phyloP scores from a whole-genome alignment of 2,888 invertebrate genomes.

The Urechis unicinctus region DNA sequence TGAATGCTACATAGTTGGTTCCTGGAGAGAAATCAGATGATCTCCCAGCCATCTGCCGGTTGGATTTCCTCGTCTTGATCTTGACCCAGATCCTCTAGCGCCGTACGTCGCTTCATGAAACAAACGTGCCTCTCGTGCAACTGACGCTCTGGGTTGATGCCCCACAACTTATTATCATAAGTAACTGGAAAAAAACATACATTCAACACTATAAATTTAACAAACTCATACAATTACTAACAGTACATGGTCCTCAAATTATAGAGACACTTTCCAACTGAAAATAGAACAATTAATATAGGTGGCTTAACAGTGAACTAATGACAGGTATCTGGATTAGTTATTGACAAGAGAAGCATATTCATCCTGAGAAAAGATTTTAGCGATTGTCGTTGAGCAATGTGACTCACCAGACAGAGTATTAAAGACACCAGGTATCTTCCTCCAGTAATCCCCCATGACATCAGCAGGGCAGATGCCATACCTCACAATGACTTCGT shows the following conservation, averaged over 20 bases:
- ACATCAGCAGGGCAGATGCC: constrained; percentile 32
- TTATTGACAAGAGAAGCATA: no score
- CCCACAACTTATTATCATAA: background rate
- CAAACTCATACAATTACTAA: background rate
- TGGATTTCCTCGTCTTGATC: no score
- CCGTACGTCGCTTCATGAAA: background rate
- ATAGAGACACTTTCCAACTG: no score
- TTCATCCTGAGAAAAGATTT: no score
- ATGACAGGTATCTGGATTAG: no score
- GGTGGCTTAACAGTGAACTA: no score
- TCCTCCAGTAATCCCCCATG: constrained; percentile 46
- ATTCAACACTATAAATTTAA: background rate
- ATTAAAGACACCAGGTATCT: constrained; percentile 36
- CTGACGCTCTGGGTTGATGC: background rate
- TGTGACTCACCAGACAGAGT: constrained; percentile 38
- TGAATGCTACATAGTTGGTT: no score
- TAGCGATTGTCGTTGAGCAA: no score
- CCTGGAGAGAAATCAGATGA: no score
- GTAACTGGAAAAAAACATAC: background rate
- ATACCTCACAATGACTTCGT: constrained; percentile 38
- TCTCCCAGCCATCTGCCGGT: no score
- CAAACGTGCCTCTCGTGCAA: background rate
- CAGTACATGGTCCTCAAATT: no score
- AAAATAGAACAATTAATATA: no score
- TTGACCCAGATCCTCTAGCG: background rate